A percentile compares a stretch with the other conserved stretches of the same genome.
Conservation (phyloP, 2,888 invertebrate genomes). For the Invenusta paracnida region DNA sequence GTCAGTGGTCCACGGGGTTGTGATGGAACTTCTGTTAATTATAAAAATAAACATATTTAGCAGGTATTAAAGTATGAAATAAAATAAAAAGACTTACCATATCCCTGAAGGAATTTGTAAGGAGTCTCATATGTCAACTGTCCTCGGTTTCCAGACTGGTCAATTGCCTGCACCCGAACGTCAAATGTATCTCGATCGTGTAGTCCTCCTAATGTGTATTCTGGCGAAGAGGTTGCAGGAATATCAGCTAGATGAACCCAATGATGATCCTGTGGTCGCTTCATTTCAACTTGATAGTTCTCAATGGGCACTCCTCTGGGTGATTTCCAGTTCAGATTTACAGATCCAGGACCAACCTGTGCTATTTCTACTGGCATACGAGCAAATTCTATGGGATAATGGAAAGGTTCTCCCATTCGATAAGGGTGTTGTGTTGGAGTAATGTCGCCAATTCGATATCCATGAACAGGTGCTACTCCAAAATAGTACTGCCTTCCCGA, state of each 20-base stretch:
- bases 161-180: conserved; percentile 57
- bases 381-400: conserved; percentile 2
- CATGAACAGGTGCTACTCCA: conserved; percentile 31
- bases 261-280: neutral
- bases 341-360: neutral
- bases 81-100: neutral
- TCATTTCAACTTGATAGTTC: neutral
- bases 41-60: neutral
- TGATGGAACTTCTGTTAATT: conserved; percentile 48
- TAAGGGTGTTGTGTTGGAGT: neutral
- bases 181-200: conserved; percentile 35
- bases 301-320: neutral
- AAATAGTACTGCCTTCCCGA: conserved; percentile 22
- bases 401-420: neutral
- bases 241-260: neutral
- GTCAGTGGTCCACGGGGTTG: conserved; percentile 53
- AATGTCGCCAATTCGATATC: conserved; percentile 19
- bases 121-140: neutral
- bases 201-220: neutral
- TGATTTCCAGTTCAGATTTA: neutral
- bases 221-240: neutral
- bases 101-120: neutral
- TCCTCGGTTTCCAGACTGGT: conserved; percentile 47
- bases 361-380: neutral
- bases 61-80: no score